Base-by-base conservation (phyloP, 1,140 invertebrate genomes). In the Venustaconcha ellipsiformis region DNA sequence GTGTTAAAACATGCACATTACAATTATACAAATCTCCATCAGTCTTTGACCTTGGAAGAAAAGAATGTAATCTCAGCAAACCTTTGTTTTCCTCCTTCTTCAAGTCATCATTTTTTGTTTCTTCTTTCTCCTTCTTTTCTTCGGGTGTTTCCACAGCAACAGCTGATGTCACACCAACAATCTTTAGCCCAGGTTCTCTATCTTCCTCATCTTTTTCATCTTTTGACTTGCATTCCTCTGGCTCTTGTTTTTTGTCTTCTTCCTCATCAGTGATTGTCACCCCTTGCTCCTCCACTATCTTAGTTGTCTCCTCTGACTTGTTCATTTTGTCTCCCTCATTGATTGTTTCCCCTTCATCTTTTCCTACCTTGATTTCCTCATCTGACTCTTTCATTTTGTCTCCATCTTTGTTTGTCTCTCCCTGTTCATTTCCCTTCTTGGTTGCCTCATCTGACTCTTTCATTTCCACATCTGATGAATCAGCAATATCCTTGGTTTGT, bases 81-180 rank as follows among this genome's bases (percentile, higher is more conserved):
- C 14, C 55, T 48, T 66, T 76, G 23, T 26, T 14, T 11, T 20
- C 59, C 6, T n/a, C 18, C 17, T 75, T 64, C 56, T 70, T 69
- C 26, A 30, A 30, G 26, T 30, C 26, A 30, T 30, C 26, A 59
- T 20, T 55, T 20, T 62, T 70, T 20, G 23, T 57, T 62, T 58
- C 23, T n/a, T 26, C 60, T 56, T 20, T 62, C n/a, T 67, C 66
- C 48, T 66, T 62, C 11, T 69, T 55, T 26, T 63, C 67, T 13
- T 26, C 67, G 17, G 57, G 63, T 20, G 58, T 65, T n/a, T 76
- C 74, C 23, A 70, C 67, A 69, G 62, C 56, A 37, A 70, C 74
- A 65, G 68, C 59, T 37, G 67, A 76, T 13, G 63, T 69, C 20
- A 76, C 67, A 58, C 60, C 74, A 57, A 70, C 68, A 23, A 70